Evolutionary conservation across 2,113 vertebrate genomes (phyloP).

Genomic region (Thinocorus orbignyianus): DNA sequence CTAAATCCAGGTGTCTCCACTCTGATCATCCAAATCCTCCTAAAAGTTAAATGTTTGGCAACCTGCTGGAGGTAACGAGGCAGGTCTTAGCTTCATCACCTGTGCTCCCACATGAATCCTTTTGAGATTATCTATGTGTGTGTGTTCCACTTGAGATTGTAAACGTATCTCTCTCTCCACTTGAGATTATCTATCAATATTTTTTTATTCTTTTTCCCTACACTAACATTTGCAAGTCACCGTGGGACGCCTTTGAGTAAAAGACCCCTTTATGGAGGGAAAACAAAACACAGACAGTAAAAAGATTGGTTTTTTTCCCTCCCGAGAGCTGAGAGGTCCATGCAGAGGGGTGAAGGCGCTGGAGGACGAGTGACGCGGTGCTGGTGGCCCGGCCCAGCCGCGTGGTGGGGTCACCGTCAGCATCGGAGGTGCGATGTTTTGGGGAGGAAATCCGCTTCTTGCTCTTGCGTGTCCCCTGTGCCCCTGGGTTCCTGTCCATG

Average conservation of each 20-base stretch:
- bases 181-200: neutral
- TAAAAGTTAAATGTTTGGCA: neutral
- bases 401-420: neutral
- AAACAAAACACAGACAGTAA: fast-evolving
- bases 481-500: constrained; percentile 33
- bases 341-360: neutral
- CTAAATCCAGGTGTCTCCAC: neutral
- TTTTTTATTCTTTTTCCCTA: fast-evolving
- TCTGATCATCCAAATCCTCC: neutral
- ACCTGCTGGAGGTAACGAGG: neutral
- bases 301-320: neutral
- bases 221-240: neutral
- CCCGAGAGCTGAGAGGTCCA: fast-evolving
- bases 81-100: neutral
- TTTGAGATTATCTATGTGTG: neutral
- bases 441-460: constrained; percentile 58
- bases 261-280: neutral
- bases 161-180: too few relatives aligned
- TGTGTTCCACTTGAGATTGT: neutral
- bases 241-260: neutral
- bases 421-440: neutral
- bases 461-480: constrained; percentile 5
- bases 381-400: neutral
- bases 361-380: fast-evolving
- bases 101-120: neutral